Percentiles rank a stretch among this genome's conserved stretches.
Conservation (phyloP, 2,797 vertebrate species). For the Crenichthys baileyi region DNA sequence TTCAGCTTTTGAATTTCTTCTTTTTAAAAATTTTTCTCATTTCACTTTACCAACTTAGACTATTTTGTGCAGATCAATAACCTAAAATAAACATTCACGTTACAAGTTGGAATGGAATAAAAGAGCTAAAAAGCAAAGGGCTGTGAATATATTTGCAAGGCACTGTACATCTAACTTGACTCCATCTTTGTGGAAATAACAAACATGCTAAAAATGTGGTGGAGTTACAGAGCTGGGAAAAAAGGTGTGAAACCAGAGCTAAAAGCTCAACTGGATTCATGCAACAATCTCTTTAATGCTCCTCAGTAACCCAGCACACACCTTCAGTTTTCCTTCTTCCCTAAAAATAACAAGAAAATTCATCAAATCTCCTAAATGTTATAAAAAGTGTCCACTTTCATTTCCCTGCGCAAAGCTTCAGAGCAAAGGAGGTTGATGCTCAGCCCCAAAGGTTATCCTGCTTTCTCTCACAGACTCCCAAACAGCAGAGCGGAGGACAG, state of each 20-base stretch:
- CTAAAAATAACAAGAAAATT: constrained; percentile 39
- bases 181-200: background rate
- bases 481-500: constrained; percentile 22
- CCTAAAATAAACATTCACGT: no score
- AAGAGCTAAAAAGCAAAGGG: no score
- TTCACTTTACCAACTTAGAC: no score
- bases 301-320: background rate
- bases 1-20: no score
- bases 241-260: background rate
- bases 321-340: constrained; percentile 1
- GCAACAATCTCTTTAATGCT: background rate
- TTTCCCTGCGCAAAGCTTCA: constrained; percentile 17
- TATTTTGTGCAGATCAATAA: no score
- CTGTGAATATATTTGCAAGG: no score
- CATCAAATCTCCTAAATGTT: constrained; percentile 49
- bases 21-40: no score
- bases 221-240: no score
- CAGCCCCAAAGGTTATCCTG: constrained; percentile 56
- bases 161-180: background rate
- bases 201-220: no score
- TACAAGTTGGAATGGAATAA: no score
- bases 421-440: constrained; percentile 29
- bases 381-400: constrained; percentile 40
- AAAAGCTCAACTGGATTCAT: background rate
- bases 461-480: constrained; percentile 8